Base-by-base conservation (phyloP, 2,797 vertebrate species). In the Esox lucius region DNA sequence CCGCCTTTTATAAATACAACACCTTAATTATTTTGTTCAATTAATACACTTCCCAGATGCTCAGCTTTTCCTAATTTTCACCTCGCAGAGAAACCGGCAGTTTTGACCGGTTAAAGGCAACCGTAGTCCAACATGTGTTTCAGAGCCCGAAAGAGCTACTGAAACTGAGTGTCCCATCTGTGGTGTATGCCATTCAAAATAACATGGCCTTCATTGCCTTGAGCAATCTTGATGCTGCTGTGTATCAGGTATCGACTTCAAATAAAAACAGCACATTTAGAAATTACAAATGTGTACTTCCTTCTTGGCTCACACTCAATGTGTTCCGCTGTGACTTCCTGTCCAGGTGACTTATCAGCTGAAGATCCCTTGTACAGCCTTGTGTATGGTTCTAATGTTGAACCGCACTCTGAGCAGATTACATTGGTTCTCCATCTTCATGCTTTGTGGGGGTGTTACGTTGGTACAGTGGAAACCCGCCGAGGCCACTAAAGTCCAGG, bases 201-300 rank as follows among this genome's bases (percentile, higher is more conserved):
- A 99, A 99, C 82, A 99, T 99, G 98, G 97, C 96, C 0, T 99
- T 99, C 39, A 61, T 99, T 67, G 98, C 97, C 2, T 91, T 99
- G 49, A 99, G 98, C 85, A 98, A 99, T 84, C 93, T 99, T 53
- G 98, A 99, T 80, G 97, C 96, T 3, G 97, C 98, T 0, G 96
- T 99, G 39, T 99, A 98, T 84, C 97, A 99, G 96, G 98, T 98
- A 89, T 49, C 12, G 24, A 13, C n/a, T 3, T 59, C 15, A 16
- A 39, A 72, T 61, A 61, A 65, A 17, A 65, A 67, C 62, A 6
- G 31, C 19, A 26, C 62, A 35, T 64, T 31, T 49, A 48, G 16
- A 35, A 61, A 11, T 26, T 17, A 12, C 56, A 1, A 46, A 13
- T 24, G 22, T 26, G 19, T 26, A 24, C 56, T 61, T 12, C 11